phyloP scores from a whole-genome alignment of 1,140 invertebrate species.

The Globodera rostochiensis region DNA sequence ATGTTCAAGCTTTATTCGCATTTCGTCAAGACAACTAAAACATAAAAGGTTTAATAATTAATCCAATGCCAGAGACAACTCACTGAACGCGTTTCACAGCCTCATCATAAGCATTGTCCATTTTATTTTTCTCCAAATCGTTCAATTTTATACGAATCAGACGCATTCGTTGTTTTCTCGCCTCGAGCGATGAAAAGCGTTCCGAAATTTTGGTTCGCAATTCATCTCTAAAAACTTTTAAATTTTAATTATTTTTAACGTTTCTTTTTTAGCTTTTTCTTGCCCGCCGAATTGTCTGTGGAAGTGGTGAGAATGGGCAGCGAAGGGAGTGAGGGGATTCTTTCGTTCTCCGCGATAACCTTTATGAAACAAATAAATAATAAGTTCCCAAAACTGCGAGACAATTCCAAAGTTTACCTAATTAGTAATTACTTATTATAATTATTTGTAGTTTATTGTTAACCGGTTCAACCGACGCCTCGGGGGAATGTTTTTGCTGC shows the following conservation, averaged over 20 bases:
- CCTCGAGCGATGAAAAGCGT: conserved; percentile 38
- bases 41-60: conserved; percentile 15
- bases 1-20: conserved; percentile 38
- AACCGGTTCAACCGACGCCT: conserved; percentile 3
- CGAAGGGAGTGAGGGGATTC: conserved; percentile 19
- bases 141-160: conserved; percentile 26
- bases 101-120: conserved; percentile 34
- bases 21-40: conserved; percentile 30
- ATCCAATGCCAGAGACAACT: conserved; percentile 4
- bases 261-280: conserved; percentile 10
- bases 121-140: conserved; percentile 32
- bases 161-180: conserved; percentile 42
- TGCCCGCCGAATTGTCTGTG: not conserved
- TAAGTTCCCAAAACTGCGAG: not conserved
- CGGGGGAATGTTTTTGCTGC: not conserved
- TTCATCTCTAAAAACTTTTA: conserved; percentile 31
- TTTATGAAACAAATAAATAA: not conserved
- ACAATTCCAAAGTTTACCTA: too few relatives aligned
- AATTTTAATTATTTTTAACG: conserved; percentile 20
- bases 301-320: conserved; percentile 9
- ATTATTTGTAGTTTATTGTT: not conserved
- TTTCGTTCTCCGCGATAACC: conserved; percentile 15
- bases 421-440: not conserved
- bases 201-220: conserved; percentile 39
- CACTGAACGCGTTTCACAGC: conserved; percentile 36